Base-by-base conservation (phyloP, 2,888 invertebrate species). In the Macaria liturata region DNA sequence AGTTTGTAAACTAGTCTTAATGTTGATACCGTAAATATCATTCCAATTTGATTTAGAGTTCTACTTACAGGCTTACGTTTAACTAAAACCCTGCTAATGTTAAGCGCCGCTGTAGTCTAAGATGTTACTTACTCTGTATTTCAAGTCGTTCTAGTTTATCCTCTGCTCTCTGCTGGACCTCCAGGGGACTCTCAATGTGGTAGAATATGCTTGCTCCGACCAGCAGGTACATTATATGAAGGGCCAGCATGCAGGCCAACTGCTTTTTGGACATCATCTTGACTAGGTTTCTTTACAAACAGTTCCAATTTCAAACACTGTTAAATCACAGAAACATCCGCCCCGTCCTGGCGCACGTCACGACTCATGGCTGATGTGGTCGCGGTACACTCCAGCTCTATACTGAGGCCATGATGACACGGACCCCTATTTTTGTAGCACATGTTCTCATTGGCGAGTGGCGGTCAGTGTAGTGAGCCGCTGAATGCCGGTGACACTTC, bases 181-280 rank as follows among this genome's bases (percentile, higher is more conserved):
- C 97, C 72, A 95, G 84, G 39, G 93, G 93, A 74, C 95, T 94
- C 88, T 97, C 97, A 70, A 97, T 95, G 76, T 95, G 94, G 87
- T 96, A 96, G 84, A 97, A 97, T 70, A 97, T 95, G 64, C 94
- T 95, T n/a, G 97, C 97, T 7, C 97, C 97, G 60, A 97, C 93
- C 72, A 97, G 88, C 67, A 97, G 87, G 79, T 97, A 97, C 60
- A 94, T 93, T 59, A 96, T 93, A 77, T 96, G 96, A 71, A 96
- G 93, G 69, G 95, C 93, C 70, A 96, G 91, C 87, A 96, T 92
- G 68, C 95, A 94, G 66, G 96, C 92, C 93, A 96, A 94, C 90
- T 96, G 95, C 93, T 94, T 95, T 80, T 95, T 95, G 82, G 96
- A 95, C 96, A 96, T 96, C 92, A 93, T 93, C 85, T 93, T 93